Evolutionary conservation across 2,113 vertebrate genomes (phyloP).

Genomic region (Triplophysa siluroides): DNA sequence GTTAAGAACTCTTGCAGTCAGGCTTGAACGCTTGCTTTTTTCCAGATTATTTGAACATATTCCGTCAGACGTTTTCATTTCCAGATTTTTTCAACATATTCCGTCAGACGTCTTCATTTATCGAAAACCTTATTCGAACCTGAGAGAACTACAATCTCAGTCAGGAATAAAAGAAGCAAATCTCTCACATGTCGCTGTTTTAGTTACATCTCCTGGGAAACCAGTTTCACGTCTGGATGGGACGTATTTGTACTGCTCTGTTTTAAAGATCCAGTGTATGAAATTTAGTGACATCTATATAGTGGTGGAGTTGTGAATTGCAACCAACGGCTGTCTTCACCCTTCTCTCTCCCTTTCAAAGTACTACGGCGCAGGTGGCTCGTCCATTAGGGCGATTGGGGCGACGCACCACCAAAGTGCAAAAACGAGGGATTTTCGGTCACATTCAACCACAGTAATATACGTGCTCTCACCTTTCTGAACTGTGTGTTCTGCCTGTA

Average conservation of each 20-base stretch:
- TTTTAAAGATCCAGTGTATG: too few species aligned
- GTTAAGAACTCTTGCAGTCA: slow-evolving; percentile 25
- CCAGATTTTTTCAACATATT: neutral
- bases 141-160: neutral
- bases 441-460: too few species aligned
- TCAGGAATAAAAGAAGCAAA: slow-evolving; percentile 11
- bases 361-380: too few species aligned
- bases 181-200: neutral
- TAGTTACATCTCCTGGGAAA: neutral
- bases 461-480: too few species aligned
- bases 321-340: too few species aligned
- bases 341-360: too few species aligned
- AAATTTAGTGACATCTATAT: too few species aligned
- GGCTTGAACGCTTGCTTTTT: slow-evolving; percentile 26
- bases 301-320: too few species aligned
- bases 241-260: neutral
- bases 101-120: slow-evolving; percentile 2
- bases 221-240: neutral
- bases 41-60: neutral
- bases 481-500: too few species aligned
- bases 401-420: too few species aligned
- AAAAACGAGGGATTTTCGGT: too few species aligned
- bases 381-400: too few species aligned
- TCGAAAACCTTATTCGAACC: slow-evolving; percentile 13
- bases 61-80: neutral